Conservation (phyloP, 2,113 vertebrate genomes). For the Perognathus longimembris region DNA sequence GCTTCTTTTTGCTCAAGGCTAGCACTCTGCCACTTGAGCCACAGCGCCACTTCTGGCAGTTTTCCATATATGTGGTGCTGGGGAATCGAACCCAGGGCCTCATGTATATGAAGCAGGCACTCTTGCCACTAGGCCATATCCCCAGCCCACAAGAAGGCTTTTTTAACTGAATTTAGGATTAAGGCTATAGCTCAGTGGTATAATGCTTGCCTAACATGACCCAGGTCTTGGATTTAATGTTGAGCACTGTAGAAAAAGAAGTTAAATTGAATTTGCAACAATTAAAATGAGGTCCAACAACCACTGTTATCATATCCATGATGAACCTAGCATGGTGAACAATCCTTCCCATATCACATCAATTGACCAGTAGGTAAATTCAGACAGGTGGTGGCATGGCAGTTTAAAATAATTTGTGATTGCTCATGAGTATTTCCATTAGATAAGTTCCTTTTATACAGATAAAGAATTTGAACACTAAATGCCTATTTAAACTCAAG, state of each 20-base stretch:
- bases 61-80: too few species aligned
- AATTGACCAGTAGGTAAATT: not conserved
- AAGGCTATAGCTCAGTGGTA: too few species aligned
- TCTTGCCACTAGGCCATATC: too few species aligned
- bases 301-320: not conserved
- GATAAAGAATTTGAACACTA: not conserved
- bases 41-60: too few species aligned
- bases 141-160: too few species aligned
- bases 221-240: not conserved
- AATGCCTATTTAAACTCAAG: not conserved
- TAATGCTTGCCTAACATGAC: not conserved
- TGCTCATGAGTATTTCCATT: not conserved
- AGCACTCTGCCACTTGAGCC: too few species aligned
- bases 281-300: not conserved
- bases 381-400: not conserved
- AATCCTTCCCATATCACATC: not conserved
- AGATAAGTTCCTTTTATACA: not conserved
- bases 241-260: too few species aligned
- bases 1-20: too few species aligned
- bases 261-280: slow-evolving; percentile 23
- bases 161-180: not conserved
- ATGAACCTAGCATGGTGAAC: not conserved
- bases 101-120: too few species aligned
- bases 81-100: too few species aligned
- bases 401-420: not conserved